These are phyloP conservation scores for Stramonita haemastoma DNA, from an alignment of 2,888 invertebrate genomes.

Conservation along the genomic window DNA sequence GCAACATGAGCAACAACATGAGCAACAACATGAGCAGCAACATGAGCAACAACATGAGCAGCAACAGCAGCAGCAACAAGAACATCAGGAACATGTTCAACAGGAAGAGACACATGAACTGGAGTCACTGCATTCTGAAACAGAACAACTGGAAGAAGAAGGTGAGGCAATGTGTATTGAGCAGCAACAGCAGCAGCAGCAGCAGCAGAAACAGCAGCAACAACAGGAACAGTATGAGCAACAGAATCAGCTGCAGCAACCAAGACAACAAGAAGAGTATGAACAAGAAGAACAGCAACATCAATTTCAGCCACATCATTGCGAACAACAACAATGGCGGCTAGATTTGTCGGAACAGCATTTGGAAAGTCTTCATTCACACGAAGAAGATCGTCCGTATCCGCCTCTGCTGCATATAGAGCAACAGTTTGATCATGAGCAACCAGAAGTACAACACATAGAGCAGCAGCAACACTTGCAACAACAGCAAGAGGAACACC, in stretches of 20 bases:
- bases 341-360: too few species aligned
- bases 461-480: slow-evolving; percentile 21
- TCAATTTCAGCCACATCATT: background rate
- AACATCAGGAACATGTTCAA: background rate
- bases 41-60: background rate
- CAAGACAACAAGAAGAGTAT: background rate
- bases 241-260: background rate
- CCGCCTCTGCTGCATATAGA: too few species aligned
- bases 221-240: background rate
- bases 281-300: background rate
- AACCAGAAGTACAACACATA: background rate
- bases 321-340: background rate
- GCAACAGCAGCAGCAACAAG: background rate
- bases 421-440: too few species aligned
- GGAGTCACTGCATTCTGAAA: background rate
- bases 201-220: background rate
- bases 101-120: background rate
- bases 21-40: background rate
- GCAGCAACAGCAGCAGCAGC: background rate
- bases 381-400: too few species aligned
- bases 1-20: background rate
- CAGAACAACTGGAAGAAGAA: background rate
- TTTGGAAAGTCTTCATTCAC: too few species aligned
- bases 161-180: background rate
- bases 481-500: background rate